Conservation (phyloP, 2,797 vertebrate genomes). For the Pachyuromys duprasi region DNA sequence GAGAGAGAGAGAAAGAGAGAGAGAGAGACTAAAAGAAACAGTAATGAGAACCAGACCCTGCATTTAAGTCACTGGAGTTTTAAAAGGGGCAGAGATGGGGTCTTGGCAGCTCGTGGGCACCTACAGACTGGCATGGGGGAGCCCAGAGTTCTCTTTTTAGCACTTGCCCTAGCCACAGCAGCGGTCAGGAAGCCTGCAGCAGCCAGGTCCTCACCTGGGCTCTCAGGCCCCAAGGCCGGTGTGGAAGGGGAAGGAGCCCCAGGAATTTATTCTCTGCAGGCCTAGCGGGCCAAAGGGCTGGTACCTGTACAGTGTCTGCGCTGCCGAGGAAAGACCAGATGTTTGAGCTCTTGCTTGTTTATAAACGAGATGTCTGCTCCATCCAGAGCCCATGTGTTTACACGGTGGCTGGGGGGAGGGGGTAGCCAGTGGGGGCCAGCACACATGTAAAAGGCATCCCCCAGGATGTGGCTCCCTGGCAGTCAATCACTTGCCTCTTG, state of each 20-base stretch:
- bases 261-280: background rate
- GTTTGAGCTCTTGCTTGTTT: slow-evolving; percentile 72
- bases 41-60: background rate
- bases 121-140: rapidly evolving
- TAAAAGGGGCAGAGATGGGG: background rate
- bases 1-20: rapidly evolving
- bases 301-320: slow-evolving; percentile 72
- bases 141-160: rapidly evolving
- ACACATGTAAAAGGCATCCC: slow-evolving; percentile 11
- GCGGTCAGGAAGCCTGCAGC: background rate
- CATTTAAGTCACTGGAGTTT: background rate
- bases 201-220: background rate
- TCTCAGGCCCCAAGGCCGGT: background rate
- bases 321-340: slow-evolving; percentile 67
- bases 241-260: background rate
- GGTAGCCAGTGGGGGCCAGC: background rate
- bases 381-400: slow-evolving; percentile 66
- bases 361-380: slow-evolving; percentile 49
- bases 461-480: background rate
- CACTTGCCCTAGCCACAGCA: background rate
- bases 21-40: background rate
- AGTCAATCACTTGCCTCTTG: background rate
- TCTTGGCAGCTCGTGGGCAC: rapidly evolving
- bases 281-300: slow-evolving; percentile 33
- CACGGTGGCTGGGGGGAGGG: background rate